Evolutionary conservation across 2,113 vertebrate genomes (phyloP).

Genomic region (Camelus bactrianus): DNA sequence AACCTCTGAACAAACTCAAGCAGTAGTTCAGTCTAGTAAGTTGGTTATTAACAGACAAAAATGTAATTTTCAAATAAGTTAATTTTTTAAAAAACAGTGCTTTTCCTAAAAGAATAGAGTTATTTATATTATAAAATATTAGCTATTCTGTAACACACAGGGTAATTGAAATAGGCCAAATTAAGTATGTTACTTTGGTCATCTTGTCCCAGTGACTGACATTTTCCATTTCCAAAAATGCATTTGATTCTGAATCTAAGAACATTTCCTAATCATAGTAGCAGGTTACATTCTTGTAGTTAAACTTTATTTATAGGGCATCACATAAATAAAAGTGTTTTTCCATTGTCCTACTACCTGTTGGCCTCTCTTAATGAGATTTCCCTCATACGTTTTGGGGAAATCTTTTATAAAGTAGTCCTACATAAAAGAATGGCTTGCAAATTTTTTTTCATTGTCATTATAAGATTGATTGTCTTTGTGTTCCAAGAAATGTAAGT

Average conservation of each 20-base stretch:
- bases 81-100: neutral
- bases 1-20: slow-evolving; percentile 99
- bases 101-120: slow-evolving; percentile 8
- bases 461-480: neutral
- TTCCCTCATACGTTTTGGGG: neutral
- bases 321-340: slow-evolving; percentile 10
- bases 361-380: neutral
- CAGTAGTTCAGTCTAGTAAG: slow-evolving; percentile 99
- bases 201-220: neutral
- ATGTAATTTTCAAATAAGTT: neutral
- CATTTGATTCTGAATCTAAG: neutral
- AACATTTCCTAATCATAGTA: slow-evolving; percentile 9
- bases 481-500: neutral
- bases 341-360: neutral
- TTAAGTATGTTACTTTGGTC: slow-evolving; percentile 59
- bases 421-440: neutral
- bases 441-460: neutral
- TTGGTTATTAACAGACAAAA: slow-evolving; percentile 72
- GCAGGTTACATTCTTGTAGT: slow-evolving; percentile 27
- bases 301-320: neutral
- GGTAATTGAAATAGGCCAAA: slow-evolving; percentile 7
- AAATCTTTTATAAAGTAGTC: neutral
- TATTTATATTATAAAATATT: neutral
- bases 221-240: slow-evolving; percentile 40
- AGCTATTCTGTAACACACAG: neutral